A percentile compares a stretch with the other conserved stretches of the same genome.
phyloP scores from a whole-genome alignment of 2,888 invertebrate species.

The Lithophane socia region DNA sequence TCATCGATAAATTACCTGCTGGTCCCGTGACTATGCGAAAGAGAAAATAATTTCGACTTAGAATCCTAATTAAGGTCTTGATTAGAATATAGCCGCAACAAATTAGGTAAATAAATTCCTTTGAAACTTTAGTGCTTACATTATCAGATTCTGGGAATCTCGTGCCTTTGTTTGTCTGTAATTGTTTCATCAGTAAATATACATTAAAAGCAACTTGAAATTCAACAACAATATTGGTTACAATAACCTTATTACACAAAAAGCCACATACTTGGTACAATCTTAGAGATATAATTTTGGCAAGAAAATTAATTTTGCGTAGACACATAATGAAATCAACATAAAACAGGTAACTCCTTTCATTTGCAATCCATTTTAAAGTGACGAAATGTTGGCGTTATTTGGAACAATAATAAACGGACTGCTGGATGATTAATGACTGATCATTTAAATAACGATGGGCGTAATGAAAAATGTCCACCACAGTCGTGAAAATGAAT shows the following conservation, averaged over 20 bases:
- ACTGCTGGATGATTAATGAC: conserved; percentile 43
- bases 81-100: conserved; percentile 10
- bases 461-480: conserved; percentile 40
- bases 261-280: conserved; percentile 16
- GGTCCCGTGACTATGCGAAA: not conserved
- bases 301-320: conserved; percentile 47
- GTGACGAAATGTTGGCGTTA: conserved; percentile 42
- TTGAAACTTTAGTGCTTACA: conserved; percentile 19
- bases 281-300: conserved; percentile 24
- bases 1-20: not conserved
- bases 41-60: not conserved
- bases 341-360: conserved; percentile 39
- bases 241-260: conserved; percentile 42
- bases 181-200: conserved; percentile 38
- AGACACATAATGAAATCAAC: conserved; percentile 36
- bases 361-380: conserved; percentile 43
- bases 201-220: conserved; percentile 30
- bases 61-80: conserved; percentile 6
- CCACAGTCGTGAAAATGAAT: conserved; percentile 12
- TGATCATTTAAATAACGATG: conserved; percentile 35
- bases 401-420: conserved; percentile 44
- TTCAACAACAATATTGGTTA: conserved; percentile 45
- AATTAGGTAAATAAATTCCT: conserved; percentile 15
- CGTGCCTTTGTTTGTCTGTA: conserved; percentile 21
- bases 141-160: conserved; percentile 17